phyloP scores from a whole-genome alignment of 2,113 vertebrate species.

The Rhinopomastus cyanomelas region DNA sequence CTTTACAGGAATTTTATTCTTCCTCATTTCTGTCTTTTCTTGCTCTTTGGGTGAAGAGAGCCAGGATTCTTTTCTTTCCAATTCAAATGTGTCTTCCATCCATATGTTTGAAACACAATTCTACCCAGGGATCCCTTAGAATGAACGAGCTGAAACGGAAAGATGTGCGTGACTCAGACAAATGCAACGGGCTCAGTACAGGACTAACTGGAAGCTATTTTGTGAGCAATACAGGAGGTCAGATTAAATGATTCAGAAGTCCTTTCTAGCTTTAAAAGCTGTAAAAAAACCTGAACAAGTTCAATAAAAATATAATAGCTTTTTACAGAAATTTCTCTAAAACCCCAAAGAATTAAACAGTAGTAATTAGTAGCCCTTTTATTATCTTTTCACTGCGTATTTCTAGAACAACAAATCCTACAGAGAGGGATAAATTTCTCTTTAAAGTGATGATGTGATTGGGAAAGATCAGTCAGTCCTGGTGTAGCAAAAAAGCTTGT shows the following conservation, averaged over 20 bases:
- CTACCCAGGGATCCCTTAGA: background rate
- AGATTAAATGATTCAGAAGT: conserved; percentile 15
- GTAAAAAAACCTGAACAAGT: conserved; percentile 11
- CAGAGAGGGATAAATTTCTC: background rate
- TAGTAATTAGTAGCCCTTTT: conserved; percentile 24
- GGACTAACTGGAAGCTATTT: conserved; percentile 18
- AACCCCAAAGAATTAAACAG: background rate
- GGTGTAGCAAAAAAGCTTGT: background rate
- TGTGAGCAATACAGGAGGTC: background rate
- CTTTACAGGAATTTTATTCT: background rate
- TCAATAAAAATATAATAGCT: conserved; percentile 7
- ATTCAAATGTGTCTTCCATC: background rate
- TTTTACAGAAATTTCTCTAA: conserved; percentile 27
- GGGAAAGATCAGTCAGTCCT: background rate
- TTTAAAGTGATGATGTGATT: background rate
- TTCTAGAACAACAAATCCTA: conserved; percentile 12
- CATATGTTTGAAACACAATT: background rate
- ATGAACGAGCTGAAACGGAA: background rate
- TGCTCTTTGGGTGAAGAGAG: background rate
- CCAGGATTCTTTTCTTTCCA: background rate
- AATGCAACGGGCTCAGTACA: background rate
- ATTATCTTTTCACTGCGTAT: background rate
- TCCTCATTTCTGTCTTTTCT: background rate
- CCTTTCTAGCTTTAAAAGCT: conserved; percentile 35
- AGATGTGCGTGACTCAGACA: background rate